phyloP scores from a whole-genome alignment of 2,888 invertebrate species.

The Syrista parreyssii region DNA sequence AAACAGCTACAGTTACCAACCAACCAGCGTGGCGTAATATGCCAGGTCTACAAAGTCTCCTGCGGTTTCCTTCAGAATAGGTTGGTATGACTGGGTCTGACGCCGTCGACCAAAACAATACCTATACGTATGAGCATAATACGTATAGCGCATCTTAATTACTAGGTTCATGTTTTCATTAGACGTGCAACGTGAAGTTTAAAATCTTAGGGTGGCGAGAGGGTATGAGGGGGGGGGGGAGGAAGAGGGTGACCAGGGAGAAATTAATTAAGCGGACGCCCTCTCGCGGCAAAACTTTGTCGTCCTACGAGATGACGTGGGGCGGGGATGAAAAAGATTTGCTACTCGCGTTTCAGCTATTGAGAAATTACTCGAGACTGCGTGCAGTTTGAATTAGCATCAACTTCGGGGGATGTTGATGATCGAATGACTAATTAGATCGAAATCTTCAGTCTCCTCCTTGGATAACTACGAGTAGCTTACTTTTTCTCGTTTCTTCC shows the following conservation, averaged over 20 bases:
- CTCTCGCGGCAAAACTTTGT: neutral
- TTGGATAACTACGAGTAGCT: neutral
- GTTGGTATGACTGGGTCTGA: neutral
- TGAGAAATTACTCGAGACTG: neutral
- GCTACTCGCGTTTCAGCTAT: neutral
- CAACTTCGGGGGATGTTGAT: neutral
- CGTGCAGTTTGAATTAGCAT: neutral
- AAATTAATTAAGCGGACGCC: neutral
- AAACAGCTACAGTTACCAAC: neutral
- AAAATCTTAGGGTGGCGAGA: neutral
- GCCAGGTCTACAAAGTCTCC: neutral
- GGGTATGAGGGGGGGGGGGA: neutral
- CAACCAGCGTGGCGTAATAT: neutral
- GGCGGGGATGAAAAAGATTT: neutral
- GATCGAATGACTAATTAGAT: neutral
- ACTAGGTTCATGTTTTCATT: neutral
- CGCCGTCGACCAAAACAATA: neutral
- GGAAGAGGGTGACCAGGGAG: neutral
- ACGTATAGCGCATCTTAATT: neutral
- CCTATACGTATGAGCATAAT: neutral
- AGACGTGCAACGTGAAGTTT: neutral
- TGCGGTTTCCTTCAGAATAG: neutral
- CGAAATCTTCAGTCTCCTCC: neutral
- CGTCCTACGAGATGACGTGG: neutral
- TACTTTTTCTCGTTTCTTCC: neutral